A percentile compares a stretch with the other conserved stretches of the same genome.
phyloP scores from a whole-genome alignment of 2,113 vertebrate genomes.

The Hemicordylus capensis region DNA sequence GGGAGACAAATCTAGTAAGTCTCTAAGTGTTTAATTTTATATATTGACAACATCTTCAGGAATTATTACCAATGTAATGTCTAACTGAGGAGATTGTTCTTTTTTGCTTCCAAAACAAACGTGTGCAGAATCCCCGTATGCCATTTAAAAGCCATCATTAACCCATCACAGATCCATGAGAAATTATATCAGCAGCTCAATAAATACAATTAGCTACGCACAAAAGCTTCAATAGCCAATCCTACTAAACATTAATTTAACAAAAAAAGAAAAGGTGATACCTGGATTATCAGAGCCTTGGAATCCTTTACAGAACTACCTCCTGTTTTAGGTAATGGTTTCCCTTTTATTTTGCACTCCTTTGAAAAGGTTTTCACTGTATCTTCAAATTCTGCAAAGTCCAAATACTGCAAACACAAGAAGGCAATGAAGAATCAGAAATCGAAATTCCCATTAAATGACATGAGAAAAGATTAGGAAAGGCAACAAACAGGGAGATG shows the following conservation, averaged over 20 bases:
- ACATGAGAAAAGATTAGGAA: background rate
- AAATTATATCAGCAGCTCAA: background rate
- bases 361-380: slow-evolving; percentile 86
- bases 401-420: slow-evolving; percentile 84
- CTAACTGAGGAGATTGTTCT: background rate
- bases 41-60: background rate
- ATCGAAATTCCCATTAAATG: background rate
- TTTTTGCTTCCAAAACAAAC: background rate
- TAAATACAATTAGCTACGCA: background rate
- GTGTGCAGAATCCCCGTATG: background rate
- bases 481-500: background rate
- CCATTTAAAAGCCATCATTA: background rate
- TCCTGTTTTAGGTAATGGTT: slow-evolving; percentile 77
- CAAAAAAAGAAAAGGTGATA: slow-evolving; percentile 59
- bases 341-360: slow-evolving; percentile 92
- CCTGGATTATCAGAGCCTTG: slow-evolving; percentile 79
- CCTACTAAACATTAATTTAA: background rate
- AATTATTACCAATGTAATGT: background rate
- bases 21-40: no score
- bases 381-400: slow-evolving; percentile 89
- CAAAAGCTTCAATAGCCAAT: background rate
- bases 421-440: background rate
- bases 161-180: background rate
- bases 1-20: background rate
- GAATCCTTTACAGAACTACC: slow-evolving; percentile 73